Percentiles rank a stretch among this genome's conserved stretches.
phyloP scores from a whole-genome alignment of 2,113 vertebrate species.

The Gracilinanus agilis region DNA sequence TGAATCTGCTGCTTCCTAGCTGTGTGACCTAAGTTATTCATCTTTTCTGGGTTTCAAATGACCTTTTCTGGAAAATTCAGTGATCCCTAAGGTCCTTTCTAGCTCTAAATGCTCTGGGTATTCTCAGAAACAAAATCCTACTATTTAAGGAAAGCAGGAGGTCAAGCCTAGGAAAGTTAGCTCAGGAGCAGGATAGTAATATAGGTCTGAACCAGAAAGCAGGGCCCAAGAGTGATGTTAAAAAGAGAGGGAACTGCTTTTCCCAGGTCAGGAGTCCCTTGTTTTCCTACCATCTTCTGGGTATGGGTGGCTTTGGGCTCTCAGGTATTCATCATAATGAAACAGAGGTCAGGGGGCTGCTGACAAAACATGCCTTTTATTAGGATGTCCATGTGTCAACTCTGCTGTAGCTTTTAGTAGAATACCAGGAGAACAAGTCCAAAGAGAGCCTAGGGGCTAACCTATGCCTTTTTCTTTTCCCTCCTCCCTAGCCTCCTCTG shows the following conservation, averaged over 20 bases:
- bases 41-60: not conserved
- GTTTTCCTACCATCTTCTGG: not conserved
- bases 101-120: not conserved
- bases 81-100: not conserved
- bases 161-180: not conserved
- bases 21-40: not conserved
- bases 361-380: not conserved
- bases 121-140: not conserved
- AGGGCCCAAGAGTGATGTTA: not conserved
- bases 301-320: not conserved
- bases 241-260: not conserved
- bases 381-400: slow-evolving; percentile 12
- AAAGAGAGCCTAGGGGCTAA: slow-evolving; percentile 25
- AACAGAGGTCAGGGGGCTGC: not conserved
- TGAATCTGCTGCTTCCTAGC: not conserved
- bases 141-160: not conserved
- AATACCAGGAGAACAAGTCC: not conserved
- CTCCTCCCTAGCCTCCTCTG: slow-evolving; percentile 67
- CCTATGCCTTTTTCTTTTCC: slow-evolving; percentile 34
- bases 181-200: not conserved
- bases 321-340: not conserved
- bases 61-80: not conserved
- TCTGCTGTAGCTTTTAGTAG: slow-evolving; percentile 9
- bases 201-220: not conserved
- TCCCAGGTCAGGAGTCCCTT: slow-evolving; percentile 1